Evolutionary conservation across 2,113 vertebrate species (phyloP), one percentile per base, ranked within the genome.

Genomic region (Sceloporus undulatus): DNA sequence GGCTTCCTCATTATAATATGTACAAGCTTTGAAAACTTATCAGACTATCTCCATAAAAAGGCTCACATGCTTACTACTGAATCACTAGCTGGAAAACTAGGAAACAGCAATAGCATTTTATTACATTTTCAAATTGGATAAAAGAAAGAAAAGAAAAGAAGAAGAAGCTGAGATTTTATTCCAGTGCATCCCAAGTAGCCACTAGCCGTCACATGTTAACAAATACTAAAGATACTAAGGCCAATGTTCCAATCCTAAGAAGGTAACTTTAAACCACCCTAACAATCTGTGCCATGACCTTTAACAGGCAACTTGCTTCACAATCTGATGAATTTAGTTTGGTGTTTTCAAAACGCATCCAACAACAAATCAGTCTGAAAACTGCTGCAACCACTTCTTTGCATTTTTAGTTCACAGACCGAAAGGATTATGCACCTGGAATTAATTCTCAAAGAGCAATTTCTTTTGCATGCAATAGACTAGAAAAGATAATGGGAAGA

Each of bases 51-150:
- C 56, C 34, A 71, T 88, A 76, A 84, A 92, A 84, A 84, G 79
- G 48, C 78, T 68, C 85, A 56, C 88, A 87, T 84, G 89, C 73
- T 88, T 93, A 91, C 78, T 90, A 84, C 73, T 83, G 85, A 40
- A 59, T 66, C 82, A 86, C 82, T 84, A 68, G 42, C 0, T 0
- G 0, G 40, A 85, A n/a, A 92, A 92, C 84, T 65, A n/a, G 76
- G 40, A 85, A 90, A 38, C 78, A 88, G 68, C 82, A 88, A 81
- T 40, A 38, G n/a, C 70, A 89, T 76, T 48, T 16, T 48, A 81
- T 71, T n/a, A 62, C 29, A 5, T 34, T 82, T 75, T 65, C 16
- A 14, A 34, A 87, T 0, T 29, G 59, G 82, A 29, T 3, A 0
- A 56, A 25, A 68, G 25, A 8, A 25, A 68, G 1, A 27, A 68